phyloP scores from a whole-genome alignment of 2,113 vertebrate species.

The Sinocyclocheilus grahami region DNA sequence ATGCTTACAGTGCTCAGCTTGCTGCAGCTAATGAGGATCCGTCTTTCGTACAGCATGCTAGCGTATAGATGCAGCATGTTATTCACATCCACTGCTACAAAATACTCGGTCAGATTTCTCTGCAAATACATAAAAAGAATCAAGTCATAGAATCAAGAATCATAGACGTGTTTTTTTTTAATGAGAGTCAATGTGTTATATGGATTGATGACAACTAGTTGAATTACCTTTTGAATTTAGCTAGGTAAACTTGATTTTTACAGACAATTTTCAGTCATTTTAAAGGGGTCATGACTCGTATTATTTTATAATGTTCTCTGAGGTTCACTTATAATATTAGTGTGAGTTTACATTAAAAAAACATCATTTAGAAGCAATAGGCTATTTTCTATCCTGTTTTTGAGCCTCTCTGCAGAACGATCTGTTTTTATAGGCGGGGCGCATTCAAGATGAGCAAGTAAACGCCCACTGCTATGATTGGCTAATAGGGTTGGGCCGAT shows the following conservation, averaged over 20 bases:
- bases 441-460: too few species aligned
- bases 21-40: constrained; percentile 95
- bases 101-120: constrained; percentile 98
- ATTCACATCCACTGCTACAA: constrained; percentile 97
- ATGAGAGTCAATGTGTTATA: not conserved
- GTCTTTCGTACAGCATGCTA: constrained; percentile 95
- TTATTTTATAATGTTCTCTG: too few species aligned
- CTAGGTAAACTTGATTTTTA: not conserved
- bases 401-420: too few species aligned
- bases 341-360: too few species aligned
- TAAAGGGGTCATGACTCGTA: not conserved
- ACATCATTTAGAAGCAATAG: too few species aligned
- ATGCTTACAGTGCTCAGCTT: constrained; percentile 97
- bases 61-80: constrained; percentile 99
- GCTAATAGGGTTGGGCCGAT: too few species aligned
- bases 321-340: too few species aligned
- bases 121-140: constrained; percentile 69
- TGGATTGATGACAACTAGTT: not conserved
- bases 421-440: too few species aligned
- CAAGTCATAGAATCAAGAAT: too few species aligned
- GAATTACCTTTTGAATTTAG: too few species aligned
- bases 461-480: too few species aligned
- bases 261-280: not conserved
- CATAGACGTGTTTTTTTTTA: not conserved
- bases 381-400: too few species aligned